These are phyloP conservation scores for Ariolimax columbianus DNA, from an alignment of 2,888 invertebrate species.

Conservation along the genomic window DNA sequence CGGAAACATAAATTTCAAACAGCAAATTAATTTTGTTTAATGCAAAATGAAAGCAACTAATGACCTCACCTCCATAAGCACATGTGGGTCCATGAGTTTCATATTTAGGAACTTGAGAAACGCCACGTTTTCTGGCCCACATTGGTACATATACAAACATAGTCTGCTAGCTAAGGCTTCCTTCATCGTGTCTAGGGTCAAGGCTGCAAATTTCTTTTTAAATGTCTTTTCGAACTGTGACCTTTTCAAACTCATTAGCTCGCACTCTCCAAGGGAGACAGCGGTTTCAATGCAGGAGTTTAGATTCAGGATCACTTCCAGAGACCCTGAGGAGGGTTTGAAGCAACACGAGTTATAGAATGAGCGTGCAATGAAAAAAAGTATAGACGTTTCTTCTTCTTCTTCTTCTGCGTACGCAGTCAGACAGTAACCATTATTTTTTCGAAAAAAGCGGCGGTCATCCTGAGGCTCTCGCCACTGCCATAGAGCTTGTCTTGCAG, in stretches of 20 bases:
- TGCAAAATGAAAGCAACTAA: too few relatives aligned
- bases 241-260: constrained; percentile 63
- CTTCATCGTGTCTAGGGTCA: constrained; percentile 60
- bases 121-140: constrained; percentile 57
- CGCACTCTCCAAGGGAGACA: constrained; percentile 63
- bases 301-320: constrained; percentile 65
- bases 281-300: constrained; percentile 64
- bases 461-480: too few relatives aligned
- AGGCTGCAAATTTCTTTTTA: constrained; percentile 60
- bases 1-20: too few relatives aligned
- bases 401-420: too few relatives aligned
- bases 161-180: constrained; percentile 63
- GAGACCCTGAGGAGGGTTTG: constrained; percentile 57
- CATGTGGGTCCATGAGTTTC: constrained; percentile 61
- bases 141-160: constrained; percentile 67
- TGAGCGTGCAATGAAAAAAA: too few relatives aligned
- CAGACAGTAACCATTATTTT: too few relatives aligned
- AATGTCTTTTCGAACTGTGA: constrained; percentile 67
- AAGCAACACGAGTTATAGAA: too few relatives aligned
- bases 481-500: too few relatives aligned
- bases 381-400: too few relatives aligned
- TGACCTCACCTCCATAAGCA: constrained; percentile 38
- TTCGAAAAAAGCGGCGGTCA: too few relatives aligned
- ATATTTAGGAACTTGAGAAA: constrained; percentile 70
- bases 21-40: too few relatives aligned